phyloP scores from a whole-genome alignment of 2,113 vertebrate species.

The Silurus asotus region DNA sequence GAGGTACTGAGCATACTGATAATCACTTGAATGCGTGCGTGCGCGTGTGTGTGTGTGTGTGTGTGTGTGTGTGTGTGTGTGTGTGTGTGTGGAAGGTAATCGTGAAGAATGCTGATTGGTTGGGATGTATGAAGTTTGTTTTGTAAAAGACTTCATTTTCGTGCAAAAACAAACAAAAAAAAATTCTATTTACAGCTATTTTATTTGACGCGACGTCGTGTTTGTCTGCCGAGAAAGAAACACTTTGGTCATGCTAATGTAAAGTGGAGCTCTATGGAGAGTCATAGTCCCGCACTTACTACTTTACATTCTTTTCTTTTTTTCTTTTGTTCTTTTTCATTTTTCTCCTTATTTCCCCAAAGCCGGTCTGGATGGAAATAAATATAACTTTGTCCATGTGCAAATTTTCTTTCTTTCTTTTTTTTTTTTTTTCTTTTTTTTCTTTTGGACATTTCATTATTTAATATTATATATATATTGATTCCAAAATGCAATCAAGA shows the following conservation, averaged over 20 bases:
- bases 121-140: slow-evolving; percentile 58
- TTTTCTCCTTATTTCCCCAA: slow-evolving; percentile 61
- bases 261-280: slow-evolving; percentile 73
- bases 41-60: slow-evolving; percentile 54
- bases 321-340: slow-evolving; percentile 12
- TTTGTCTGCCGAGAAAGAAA: slow-evolving; percentile 71
- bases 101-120: slow-evolving; percentile 50
- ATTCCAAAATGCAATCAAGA: slow-evolving; percentile 84
- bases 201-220: slow-evolving; percentile 56
- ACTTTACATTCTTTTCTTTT: slow-evolving; percentile 57
- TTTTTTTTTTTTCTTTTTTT: slow-evolving; percentile 49
- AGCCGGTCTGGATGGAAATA: slow-evolving; percentile 77
- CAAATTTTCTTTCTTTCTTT: slow-evolving; percentile 63
- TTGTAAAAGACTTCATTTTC: slow-evolving; percentile 54
- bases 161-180: slow-evolving; percentile 48
- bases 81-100: slow-evolving; percentile 31
- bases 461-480: slow-evolving; percentile 75
- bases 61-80: slow-evolving; percentile 50
- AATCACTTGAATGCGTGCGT: slow-evolving; percentile 71
- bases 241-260: slow-evolving; percentile 67
- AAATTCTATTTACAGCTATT: slow-evolving; percentile 58
- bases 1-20: slow-evolving; percentile 73
- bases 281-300: slow-evolving; percentile 79
- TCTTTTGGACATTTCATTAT: slow-evolving; percentile 71
- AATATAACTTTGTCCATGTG: slow-evolving; percentile 72